phyloP scores from a whole-genome alignment of 2,888 invertebrate genomes.

The Subacronicta megacephala region DNA sequence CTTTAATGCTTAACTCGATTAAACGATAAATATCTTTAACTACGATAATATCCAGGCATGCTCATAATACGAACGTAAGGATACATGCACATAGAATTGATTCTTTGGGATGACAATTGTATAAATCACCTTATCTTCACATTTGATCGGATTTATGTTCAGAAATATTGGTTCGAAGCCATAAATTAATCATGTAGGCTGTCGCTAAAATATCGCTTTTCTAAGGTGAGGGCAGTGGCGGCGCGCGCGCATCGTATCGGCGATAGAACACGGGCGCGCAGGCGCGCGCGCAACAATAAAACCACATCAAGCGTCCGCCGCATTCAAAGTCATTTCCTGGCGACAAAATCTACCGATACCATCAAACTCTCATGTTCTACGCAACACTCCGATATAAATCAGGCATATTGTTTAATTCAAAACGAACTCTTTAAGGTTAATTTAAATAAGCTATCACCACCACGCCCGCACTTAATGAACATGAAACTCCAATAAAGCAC shows the following conservation, averaged over 20 bases:
- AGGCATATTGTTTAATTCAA: slow-evolving; percentile 67
- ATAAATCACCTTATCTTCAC: slow-evolving; percentile 86
- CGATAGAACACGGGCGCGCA: slow-evolving; percentile 76
- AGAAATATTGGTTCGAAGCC: slow-evolving; percentile 81
- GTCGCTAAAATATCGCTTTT: slow-evolving; percentile 88
- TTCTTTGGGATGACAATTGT: slow-evolving; percentile 66
- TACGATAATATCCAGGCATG: slow-evolving; percentile 29
- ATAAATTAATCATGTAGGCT: slow-evolving; percentile 89
- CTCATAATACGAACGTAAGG: slow-evolving; percentile 39
- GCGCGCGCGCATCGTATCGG: slow-evolving; percentile 77
- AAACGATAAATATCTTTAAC: slow-evolving; percentile 31
- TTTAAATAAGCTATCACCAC: slow-evolving; percentile 84
- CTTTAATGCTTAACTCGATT: slow-evolving; percentile 28
- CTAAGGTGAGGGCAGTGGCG: slow-evolving; percentile 72
- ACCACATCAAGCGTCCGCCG: slow-evolving; percentile 62
- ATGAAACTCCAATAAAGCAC: slow-evolving; percentile 86
- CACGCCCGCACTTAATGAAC: slow-evolving; percentile 77
- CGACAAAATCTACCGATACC: slow-evolving; percentile 86
- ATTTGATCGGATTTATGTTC: slow-evolving; percentile 83
- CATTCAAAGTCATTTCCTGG: slow-evolving; percentile 83
- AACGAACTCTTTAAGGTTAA: slow-evolving; percentile 74
- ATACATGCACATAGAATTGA: slow-evolving; percentile 60
- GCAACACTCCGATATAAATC: slow-evolving; percentile 80
- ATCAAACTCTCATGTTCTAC: slow-evolving; percentile 79
- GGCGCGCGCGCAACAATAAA: slow-evolving; percentile 77